Base-by-base conservation (phyloP, 2,797 vertebrate genomes). In the Varecia variegata region DNA sequence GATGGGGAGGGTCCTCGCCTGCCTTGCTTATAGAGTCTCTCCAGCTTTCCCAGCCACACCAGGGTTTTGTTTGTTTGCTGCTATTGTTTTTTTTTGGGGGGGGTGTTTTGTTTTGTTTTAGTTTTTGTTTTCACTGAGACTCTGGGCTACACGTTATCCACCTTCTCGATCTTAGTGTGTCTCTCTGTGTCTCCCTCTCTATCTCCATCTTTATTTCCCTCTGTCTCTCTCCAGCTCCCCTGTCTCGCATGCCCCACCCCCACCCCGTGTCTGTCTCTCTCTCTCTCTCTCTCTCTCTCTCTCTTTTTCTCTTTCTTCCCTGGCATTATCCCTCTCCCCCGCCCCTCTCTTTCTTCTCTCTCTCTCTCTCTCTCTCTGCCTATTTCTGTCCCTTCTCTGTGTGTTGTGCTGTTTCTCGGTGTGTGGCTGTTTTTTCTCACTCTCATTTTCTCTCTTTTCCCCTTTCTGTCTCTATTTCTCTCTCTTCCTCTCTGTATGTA, bases 291-390 rank as follows among this genome's bases (percentile, higher is more conserved):
- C 15, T 80, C 23, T 30, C 38, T 50, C 76, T 93, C 84, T 52
- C 25, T 60, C 13, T 65, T 13, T 52, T 30, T 73, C 25, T 85
- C 32, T 84, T 40, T 70, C 65, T 58, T 89, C 87, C 30, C 58
- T 92, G 10, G 56, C n/a, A 50, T 76, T 93, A 38, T 12, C 58
- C 40, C 93, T 81, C 84, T 94, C 15, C 47, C 30, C 38, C 15
- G n/a, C 50, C 23, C 15, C 23, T 23, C n/a, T 70, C 54, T 18
- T 32, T 45, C 76, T 97, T 85, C 95, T 87, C 84, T 95, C 86
- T 96, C 87, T 86, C 25, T 58, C 56, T 58, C 56, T 58, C 88
- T 96, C 32, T 97, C 98, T 98, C 94, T 94, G 86, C 97, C 96
- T 94, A 93, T 97, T 87, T 90, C 43, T 83, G 50, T 82, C 92